A percentile compares a stretch with the other conserved stretches of the same genome.
These are phyloP conservation scores for Lissonota sp. DNA, from an alignment of 2,888 invertebrate genomes.

Conservation along the genomic window DNA sequence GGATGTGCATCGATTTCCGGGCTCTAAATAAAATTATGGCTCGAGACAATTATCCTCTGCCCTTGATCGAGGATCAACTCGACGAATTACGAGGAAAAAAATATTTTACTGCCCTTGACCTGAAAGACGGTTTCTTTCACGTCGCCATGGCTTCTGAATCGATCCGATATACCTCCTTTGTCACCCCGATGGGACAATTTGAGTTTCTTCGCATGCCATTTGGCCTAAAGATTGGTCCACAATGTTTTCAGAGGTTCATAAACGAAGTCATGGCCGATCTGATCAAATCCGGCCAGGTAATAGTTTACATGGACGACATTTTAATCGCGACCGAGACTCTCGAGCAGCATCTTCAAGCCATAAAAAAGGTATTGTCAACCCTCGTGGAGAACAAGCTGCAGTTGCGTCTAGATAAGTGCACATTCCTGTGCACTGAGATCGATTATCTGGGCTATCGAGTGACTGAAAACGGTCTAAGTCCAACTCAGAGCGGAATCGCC, in stretches of 20 bases:
- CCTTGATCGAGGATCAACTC: slow-evolving; percentile 46
- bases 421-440: neutral
- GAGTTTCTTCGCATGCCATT: too few relatives aligned
- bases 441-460: slow-evolving; percentile 18
- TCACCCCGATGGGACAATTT: too few relatives aligned
- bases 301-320: slow-evolving; percentile 68
- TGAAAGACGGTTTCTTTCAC: slow-evolving; percentile 68
- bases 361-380: slow-evolving; percentile 23
- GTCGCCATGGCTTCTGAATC: slow-evolving; percentile 37
- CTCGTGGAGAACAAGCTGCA: slow-evolving; percentile 33
- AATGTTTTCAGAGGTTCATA: too few relatives aligned
- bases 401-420: slow-evolving; percentile 58
- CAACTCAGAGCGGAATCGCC: slow-evolving; percentile 57
- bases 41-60: too few relatives aligned
- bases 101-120: slow-evolving; percentile 65
- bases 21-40: too few relatives aligned
- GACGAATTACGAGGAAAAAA: slow-evolving; percentile 54
- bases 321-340: slow-evolving; percentile 42
- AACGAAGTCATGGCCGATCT: slow-evolving; percentile 57
- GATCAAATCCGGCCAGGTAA: slow-evolving; percentile 59
- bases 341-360: slow-evolving; percentile 19
- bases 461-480: slow-evolving; percentile 53
- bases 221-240: too few relatives aligned
- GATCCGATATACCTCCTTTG: too few relatives aligned
- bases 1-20: slow-evolving; percentile 43